A percentile compares a stretch with the other conserved stretches of the same genome.
Conservation (phyloP, 2,113 vertebrate genomes). For the Talpa occidentalis region DNA sequence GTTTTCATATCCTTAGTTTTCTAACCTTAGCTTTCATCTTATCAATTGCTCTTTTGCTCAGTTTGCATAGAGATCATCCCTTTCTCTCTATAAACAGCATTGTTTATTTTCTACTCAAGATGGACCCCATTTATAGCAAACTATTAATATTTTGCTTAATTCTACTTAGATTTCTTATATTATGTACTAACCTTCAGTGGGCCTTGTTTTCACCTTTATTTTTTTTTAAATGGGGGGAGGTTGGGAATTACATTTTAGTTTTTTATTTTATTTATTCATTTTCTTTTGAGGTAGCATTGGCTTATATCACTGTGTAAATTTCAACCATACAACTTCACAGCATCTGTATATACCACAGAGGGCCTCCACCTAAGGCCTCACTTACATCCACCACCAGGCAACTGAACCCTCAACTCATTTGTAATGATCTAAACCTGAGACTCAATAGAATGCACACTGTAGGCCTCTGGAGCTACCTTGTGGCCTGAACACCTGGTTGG, state of each 20-base stretch:
- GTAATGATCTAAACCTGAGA: not conserved
- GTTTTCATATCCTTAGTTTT: not conserved
- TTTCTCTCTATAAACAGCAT: not conserved
- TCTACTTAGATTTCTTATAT: not conserved
- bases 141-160: not conserved
- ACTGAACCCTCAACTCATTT: not conserved
- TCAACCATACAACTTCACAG: too few relatives aligned
- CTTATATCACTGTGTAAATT: too few relatives aligned
- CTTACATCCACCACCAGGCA: too few relatives aligned
- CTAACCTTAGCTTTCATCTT: not conserved
- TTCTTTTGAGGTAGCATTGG: too few relatives aligned
- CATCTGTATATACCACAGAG: too few relatives aligned
- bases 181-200: not conserved
- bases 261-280: too few relatives aligned
- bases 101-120: not conserved
- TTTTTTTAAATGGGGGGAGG: too few relatives aligned
- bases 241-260: too few relatives aligned
- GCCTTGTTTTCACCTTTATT: not conserved
- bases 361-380: too few relatives aligned
- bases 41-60: not conserved
- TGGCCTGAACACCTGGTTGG: not conserved
- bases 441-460: rapidly evolving
- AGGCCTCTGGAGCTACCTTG: too few relatives aligned
- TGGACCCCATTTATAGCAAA: not conserved
- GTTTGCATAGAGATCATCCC: not conserved